Evolutionary conservation across 2,797 vertebrate species (phyloP), one percentile per base, ranked within the genome.

Genomic region (Alfaro cultratus): DNA sequence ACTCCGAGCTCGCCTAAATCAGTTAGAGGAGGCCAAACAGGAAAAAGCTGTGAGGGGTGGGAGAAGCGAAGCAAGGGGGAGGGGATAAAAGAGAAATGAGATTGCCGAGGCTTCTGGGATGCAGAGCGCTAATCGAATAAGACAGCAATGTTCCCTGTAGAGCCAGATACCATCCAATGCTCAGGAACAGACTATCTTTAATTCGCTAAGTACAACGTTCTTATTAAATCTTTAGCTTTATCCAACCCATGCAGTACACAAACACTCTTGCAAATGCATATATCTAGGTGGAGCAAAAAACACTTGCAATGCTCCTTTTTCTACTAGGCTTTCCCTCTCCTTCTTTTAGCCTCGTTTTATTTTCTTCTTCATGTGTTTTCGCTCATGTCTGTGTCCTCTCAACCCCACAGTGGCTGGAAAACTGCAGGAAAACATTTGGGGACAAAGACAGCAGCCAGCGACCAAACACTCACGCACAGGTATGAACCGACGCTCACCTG

Each of bases 371-470:
- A 11, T 68, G 12, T 60, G n/a, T 62, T 34, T 39, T 83, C 46
- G 75, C 3, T 83, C 53, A 68, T 80, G 39, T 55, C 11, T 23
- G 31, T 74, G 39, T 76, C 78, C 51, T 83, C 41, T 45, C 51
- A 31, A 85, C 83, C 79, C 86, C 92, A n/a, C 79, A 99, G 98
- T 99, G 98, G 98, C 93, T 99, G 82, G 96, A 98, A 78, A 97
- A 99, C 91, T 99, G 98, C 95, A 97, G 97, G 95, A 98, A 97
- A 90, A 99, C 97, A 1, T 99, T 99, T 86, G 96, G 97, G 75
- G 95, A 96, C 84, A 97, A 97, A 93, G 97, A 97, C 76, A 91
- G 95, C 86, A 91, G 93, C 90, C 97, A 96, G 60, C 93, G 89
- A 78, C 86, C 94, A 70, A 97, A 96, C 77, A 97, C 96, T 84